Conservation (phyloP, 2,113 vertebrate species). For the Amazona guildingii region DNA sequence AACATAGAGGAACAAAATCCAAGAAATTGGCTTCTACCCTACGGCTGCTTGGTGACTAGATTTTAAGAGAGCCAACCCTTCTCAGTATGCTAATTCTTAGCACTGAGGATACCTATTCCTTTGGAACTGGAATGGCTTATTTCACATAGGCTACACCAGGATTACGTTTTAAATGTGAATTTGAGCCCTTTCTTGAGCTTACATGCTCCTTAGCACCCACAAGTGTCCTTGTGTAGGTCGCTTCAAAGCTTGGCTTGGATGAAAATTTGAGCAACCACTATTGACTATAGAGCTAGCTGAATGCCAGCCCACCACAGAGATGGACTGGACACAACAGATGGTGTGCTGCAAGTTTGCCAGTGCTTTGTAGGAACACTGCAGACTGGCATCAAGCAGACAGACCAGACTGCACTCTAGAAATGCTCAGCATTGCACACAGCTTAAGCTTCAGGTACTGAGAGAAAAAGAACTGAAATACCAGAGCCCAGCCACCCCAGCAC, state of each 20-base stretch:
- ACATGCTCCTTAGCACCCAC: neutral
- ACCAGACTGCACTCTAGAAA: neutral
- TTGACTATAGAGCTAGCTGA: neutral
- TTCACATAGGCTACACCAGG: neutral
- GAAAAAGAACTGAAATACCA: neutral
- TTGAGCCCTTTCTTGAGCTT: neutral
- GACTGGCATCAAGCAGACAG: neutral
- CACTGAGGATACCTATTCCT: neutral
- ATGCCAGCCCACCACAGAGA: neutral
- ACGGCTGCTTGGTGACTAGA: neutral
- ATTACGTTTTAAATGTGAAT: neutral
- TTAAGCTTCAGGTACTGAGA: neutral
- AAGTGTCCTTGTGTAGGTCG: neutral
- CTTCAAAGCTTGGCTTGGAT: neutral
- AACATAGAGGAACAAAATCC: neutral
- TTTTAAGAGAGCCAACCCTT: neutral
- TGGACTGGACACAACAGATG: neutral
- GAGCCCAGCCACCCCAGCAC: neutral
- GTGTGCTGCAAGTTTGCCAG: neutral
- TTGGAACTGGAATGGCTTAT: neutral
- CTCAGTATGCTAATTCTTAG: neutral
- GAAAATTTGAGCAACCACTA: neutral
- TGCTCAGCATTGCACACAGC: neutral
- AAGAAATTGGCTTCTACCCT: neutral
- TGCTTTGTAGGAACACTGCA: neutral